These are phyloP conservation scores for Boleophthalmus pectinirostris DNA, from an alignment of 2,113 vertebrate genomes.

Conservation along the genomic window DNA sequence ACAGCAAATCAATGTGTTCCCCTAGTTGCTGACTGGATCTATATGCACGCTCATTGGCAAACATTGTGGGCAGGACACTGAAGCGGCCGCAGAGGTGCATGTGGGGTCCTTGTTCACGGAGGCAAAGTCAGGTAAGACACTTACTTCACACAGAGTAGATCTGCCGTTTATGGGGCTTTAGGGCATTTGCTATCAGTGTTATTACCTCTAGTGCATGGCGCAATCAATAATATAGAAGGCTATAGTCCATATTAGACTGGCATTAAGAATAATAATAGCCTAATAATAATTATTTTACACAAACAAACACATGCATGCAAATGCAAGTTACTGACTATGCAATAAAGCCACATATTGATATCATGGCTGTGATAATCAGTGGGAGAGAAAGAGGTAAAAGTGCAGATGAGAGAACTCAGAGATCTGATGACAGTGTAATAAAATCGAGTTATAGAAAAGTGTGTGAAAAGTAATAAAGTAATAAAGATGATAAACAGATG, in stretches of 20 bases:
- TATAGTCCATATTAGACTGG: too few relatives aligned
- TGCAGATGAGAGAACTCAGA: conserved; percentile 63
- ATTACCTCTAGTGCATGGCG: too few relatives aligned
- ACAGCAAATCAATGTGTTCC: conserved; percentile 76
- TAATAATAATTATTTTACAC: not conserved
- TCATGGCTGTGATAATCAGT: conserved; percentile 44
- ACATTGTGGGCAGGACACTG: conserved; percentile 55
- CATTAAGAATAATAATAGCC: not conserved
- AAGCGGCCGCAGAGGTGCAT: conserved; percentile 20
- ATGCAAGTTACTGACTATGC: conserved; percentile 9
- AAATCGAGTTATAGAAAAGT: conserved; percentile 75
- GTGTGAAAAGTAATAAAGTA: conserved; percentile 75
- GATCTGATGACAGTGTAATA: conserved; percentile 73
- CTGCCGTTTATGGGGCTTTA: not conserved
- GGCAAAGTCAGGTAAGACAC: conserved; percentile 9
- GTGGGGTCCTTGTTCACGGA: conserved; percentile 14
- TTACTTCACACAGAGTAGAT: not conserved
- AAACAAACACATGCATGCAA: not conserved
- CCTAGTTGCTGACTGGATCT: conserved; percentile 73
- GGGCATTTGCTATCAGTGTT: too few relatives aligned
- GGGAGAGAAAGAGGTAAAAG: conserved; percentile 52
- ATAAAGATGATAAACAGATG: conserved; percentile 76
- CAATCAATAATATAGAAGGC: too few relatives aligned
- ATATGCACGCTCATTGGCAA: conserved; percentile 68
- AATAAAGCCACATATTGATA: conserved; percentile 22